Percentiles rank a stretch among this genome's conserved stretches.
These are phyloP conservation scores for Telenomus remus DNA, from an alignment of 1,140 invertebrate species.

Conservation along the genomic window DNA sequence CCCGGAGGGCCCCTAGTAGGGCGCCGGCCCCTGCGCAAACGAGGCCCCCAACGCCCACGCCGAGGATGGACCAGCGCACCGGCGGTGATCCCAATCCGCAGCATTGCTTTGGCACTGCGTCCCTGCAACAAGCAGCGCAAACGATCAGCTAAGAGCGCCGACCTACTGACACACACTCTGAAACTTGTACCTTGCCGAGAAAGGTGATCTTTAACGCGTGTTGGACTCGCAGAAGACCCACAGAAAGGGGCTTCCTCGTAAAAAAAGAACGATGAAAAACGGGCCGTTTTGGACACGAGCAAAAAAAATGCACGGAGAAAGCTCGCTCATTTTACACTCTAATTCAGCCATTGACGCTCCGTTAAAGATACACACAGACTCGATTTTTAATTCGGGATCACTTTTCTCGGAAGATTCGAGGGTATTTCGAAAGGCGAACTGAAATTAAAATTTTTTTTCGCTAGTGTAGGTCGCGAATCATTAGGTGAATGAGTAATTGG, in stretches of 20 bases:
- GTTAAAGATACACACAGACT: background rate
- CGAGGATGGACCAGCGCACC: conserved; percentile 74
- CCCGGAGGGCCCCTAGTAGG: conserved; percentile 71
- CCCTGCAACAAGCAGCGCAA: conserved; percentile 65
- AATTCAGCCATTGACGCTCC: conserved; percentile 40
- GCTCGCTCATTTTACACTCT: conserved; percentile 39
- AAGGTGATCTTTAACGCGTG: conserved; percentile 48
- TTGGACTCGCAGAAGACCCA: conserved; percentile 43
- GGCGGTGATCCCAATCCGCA: conserved; percentile 73
- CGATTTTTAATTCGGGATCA: conserved; percentile 1
- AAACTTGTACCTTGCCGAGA: conserved; percentile 37
- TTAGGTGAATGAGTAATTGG: conserved; percentile 25
- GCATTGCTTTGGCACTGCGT: conserved; percentile 74
- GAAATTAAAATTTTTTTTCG: background rate
- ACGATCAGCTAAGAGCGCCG: conserved; percentile 56
- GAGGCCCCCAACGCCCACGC: conserved; percentile 71
- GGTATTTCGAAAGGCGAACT: no score
- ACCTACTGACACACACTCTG: conserved; percentile 70
- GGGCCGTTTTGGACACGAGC: conserved; percentile 7
- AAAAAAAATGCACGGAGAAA: conserved; percentile 38
- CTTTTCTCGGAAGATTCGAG: conserved; percentile 3
- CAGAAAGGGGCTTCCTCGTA: conserved; percentile 21
- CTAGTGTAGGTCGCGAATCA: background rate
- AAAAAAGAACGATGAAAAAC: conserved; percentile 37
- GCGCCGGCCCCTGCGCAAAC: conserved; percentile 73